Conservation (phyloP, 2,888 invertebrate genomes). For the Parnassius glacialis region DNA sequence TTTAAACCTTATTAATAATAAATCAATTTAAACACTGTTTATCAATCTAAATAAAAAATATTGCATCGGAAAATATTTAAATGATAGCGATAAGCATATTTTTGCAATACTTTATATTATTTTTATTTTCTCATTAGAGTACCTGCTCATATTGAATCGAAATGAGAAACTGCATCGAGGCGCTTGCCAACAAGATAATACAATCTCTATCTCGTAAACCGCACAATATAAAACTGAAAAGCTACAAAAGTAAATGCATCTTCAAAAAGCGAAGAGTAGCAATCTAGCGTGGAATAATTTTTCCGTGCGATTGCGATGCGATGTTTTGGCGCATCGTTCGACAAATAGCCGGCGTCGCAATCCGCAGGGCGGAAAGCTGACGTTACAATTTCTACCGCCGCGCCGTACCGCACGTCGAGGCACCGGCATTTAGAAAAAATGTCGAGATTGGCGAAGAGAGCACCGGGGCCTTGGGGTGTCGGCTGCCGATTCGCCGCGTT, state of each 20-base stretch:
- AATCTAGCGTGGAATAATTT: constrained; percentile 72
- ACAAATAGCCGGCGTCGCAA: constrained; percentile 70
- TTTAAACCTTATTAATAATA: no score
- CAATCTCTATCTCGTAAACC: constrained; percentile 66
- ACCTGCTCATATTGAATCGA: constrained; percentile 55
- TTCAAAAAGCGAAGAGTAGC: constrained; percentile 69
- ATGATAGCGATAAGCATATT: no score
- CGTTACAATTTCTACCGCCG: constrained; percentile 65
- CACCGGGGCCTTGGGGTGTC: constrained; percentile 67
- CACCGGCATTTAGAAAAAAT: constrained; percentile 65
- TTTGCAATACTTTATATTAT: no score
- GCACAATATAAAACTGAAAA: constrained; percentile 68
- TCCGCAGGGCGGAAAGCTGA: constrained; percentile 71
- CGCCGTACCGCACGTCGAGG: constrained; percentile 42
- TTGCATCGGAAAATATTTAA: no score
- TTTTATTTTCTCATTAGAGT: constrained; percentile 37
- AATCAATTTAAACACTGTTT: no score
- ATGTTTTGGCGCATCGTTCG: constrained; percentile 79
- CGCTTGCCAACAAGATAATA: constrained; percentile 75
- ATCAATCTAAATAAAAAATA: no score
- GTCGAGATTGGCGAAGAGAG: constrained; percentile 69
- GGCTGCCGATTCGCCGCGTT: constrained; percentile 70
- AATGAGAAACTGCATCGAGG: constrained; percentile 64
- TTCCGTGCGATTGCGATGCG: constrained; percentile 73
- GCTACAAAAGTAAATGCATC: constrained; percentile 65